phyloP scores from a whole-genome alignment of 2,888 invertebrate species.

The Peribatodes rhomboidaria region DNA sequence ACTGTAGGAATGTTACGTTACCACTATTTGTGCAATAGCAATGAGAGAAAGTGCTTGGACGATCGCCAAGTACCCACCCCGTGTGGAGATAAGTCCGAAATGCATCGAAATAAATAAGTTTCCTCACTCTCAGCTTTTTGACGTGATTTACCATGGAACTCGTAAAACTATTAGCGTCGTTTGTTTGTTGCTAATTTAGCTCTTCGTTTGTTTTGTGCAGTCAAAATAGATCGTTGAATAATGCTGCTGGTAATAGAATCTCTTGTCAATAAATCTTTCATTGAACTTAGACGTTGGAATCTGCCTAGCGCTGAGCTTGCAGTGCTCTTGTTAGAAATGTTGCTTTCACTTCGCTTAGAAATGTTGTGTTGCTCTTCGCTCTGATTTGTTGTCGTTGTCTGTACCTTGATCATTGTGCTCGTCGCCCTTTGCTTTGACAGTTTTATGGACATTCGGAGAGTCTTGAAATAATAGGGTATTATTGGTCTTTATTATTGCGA shows the following conservation, averaged over 20 bases:
- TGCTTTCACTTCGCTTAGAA: constrained; percentile 26
- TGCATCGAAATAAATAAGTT: constrained; percentile 71
- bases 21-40: constrained; percentile 63
- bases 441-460: constrained; percentile 33
- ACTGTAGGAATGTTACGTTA: constrained; percentile 39
- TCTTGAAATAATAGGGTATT: constrained; percentile 34
- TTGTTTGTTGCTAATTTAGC: constrained; percentile 54
- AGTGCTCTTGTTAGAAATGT: constrained; percentile 40
- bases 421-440: constrained; percentile 34
- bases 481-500: constrained; percentile 28
- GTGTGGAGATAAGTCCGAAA: constrained; percentile 46
- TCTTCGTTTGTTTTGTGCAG: constrained; percentile 42
- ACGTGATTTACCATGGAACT: constrained; percentile 64
- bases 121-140: constrained; percentile 56
- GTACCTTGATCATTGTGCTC: constrained; percentile 33
- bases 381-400: constrained; percentile 39
- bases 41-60: constrained; percentile 78
- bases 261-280: constrained; percentile 49
- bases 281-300: constrained; percentile 45
- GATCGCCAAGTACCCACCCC: constrained; percentile 66
- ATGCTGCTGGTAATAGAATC: constrained; percentile 37
- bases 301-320: constrained; percentile 36
- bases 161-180: constrained; percentile 64
- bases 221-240: constrained; percentile 44
- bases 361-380: constrained; percentile 31